These are phyloP conservation scores for Hapalemur alaotrensis DNA, from an alignment of 2,797 vertebrate genomes.

Conservation along the genomic window DNA sequence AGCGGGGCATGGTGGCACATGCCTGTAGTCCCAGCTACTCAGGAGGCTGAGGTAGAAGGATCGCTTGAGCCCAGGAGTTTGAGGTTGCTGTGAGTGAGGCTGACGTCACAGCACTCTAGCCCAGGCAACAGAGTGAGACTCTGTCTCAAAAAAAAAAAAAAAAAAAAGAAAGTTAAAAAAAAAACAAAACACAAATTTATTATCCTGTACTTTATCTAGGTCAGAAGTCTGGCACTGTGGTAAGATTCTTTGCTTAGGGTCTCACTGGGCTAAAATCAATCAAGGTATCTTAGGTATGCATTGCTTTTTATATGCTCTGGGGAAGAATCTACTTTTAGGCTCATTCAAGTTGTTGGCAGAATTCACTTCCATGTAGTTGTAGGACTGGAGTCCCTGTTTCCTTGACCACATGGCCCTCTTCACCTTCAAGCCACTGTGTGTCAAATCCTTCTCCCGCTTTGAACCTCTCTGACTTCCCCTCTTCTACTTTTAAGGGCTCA, in stretches of 20 bases:
- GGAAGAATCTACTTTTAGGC: background rate
- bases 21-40: too few species aligned
- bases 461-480: background rate
- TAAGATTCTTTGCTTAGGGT: background rate
- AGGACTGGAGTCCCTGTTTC: background rate
- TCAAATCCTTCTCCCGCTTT: background rate
- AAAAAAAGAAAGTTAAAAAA: background rate
- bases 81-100: too few species aligned
- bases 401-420: background rate
- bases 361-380: background rate
- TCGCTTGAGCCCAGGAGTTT: too few species aligned
- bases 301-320: background rate
- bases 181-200: background rate
- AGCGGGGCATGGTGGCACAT: too few species aligned
- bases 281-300: background rate
- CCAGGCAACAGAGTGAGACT: too few species aligned
- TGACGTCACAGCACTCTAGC: too few species aligned
- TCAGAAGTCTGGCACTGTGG: background rate
- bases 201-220: background rate
- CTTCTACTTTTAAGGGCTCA: background rate
- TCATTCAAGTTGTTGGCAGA: background rate
- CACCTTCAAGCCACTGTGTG: background rate
- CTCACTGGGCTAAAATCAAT: conserved; percentile 11
- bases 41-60: too few species aligned
- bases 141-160: background rate